phyloP scores from a whole-genome alignment of 2,888 invertebrate genomes.

The Notodonta ziczac region DNA sequence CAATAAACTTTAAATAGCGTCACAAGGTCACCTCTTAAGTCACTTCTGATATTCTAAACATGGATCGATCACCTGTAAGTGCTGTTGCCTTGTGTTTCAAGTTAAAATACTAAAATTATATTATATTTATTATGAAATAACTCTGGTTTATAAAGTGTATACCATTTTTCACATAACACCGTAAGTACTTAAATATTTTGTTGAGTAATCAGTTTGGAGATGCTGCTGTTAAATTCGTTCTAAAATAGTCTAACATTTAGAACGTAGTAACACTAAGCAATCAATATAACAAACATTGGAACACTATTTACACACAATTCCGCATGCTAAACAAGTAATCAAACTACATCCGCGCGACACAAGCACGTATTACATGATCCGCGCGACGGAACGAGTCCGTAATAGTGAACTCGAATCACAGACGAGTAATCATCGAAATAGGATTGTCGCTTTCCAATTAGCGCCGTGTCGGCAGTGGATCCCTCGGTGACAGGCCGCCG shows the following conservation, averaged over 20 bases:
- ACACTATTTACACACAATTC: not conserved
- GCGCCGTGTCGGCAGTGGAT: constrained; percentile 57
- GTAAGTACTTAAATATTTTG: too few relatives aligned
- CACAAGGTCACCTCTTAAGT: too few relatives aligned
- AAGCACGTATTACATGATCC: constrained; percentile 43
- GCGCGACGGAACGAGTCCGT: constrained; percentile 40
- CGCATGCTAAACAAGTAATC: constrained; percentile 17
- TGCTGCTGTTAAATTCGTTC: too few relatives aligned
- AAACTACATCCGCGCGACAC: constrained; percentile 34
- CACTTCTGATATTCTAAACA: too few relatives aligned
- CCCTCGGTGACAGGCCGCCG: constrained; percentile 49
- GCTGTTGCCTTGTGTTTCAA: too few relatives aligned
- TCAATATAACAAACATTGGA: not conserved
- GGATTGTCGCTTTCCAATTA: constrained; percentile 82
- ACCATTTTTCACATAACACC: too few relatives aligned
- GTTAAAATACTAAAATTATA: too few relatives aligned
- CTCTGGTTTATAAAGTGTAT: too few relatives aligned
- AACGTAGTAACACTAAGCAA: not conserved
- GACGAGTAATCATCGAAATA: constrained; percentile 74
- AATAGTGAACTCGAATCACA: constrained; percentile 49
- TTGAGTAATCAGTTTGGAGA: too few relatives aligned
- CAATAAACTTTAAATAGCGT: too few relatives aligned
- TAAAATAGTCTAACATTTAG: not conserved
- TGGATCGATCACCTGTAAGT: too few relatives aligned
- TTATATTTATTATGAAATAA: too few relatives aligned